Base-by-base conservation (phyloP, 2,888 invertebrate genomes). In the Drosophila anomelani region DNA sequence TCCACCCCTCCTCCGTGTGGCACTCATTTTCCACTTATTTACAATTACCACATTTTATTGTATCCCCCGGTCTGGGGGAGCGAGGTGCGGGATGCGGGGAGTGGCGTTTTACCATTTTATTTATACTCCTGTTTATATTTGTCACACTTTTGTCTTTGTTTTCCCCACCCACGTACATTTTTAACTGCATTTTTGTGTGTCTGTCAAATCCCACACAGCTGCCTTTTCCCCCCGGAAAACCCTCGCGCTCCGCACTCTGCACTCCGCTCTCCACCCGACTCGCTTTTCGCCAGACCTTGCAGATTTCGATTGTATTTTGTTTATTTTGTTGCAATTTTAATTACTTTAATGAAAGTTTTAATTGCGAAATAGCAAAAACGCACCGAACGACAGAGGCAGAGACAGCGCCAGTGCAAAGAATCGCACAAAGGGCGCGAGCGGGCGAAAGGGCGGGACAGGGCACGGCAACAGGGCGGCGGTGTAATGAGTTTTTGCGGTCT, bases 301-400 rank as follows among this genome's bases (percentile, higher is more conserved):
- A 68, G 81, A 87, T 81, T 85, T 85, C 85, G 85, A 85, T 85
- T 85, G 89, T 85, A 81, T 85, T 89, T 88, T 89, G 89, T 85
- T 85, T 81, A 82, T 89, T 87, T 90, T 90, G 89, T 90, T 91
- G 85, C 90, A 89, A 86, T 90, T 91, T 91, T 91, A 91, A 91
- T 91, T 91, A 91, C 90, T 91, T 91, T 90, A 91, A 91, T 91
- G 91, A 91, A 91, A 91, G 88, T 91, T 91, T 91, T 91, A 91
- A 91, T 91, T 91, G 90, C 91, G 83, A 89, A 90, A 90, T 87
- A 81, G 90, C 79, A 83, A 80, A 88, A 79, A 79, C 80, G 69
- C 77, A 81, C 59, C 59, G 60, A 47, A 47, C 72, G 46, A 49
- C 59, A 61, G 71, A 78, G 76, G 66, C 68, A 67, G 49, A 34